These are phyloP conservation scores for Pardalotus punctatus DNA, from an alignment of 2,113 vertebrate genomes.

Conservation along the genomic window DNA sequence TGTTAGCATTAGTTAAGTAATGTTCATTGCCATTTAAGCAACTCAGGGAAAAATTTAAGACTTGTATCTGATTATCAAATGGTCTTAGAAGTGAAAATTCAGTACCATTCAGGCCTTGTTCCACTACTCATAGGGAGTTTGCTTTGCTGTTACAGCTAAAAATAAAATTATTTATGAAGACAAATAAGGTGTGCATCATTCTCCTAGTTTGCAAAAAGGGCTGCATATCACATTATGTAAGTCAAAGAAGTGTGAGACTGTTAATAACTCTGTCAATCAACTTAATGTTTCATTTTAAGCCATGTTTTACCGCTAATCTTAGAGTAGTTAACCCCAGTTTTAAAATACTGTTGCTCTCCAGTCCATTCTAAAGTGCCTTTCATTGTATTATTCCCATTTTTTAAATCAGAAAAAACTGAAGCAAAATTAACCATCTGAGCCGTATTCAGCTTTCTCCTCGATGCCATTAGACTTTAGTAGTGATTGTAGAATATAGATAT, in stretches of 20 bases:
- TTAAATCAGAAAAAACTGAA: neutral
- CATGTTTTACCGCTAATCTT: neutral
- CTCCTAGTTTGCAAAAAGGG: neutral
- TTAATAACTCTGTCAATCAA: neutral
- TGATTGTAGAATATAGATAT: too few relatives aligned
- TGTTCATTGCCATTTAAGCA: constrained; percentile 45
- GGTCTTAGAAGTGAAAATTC: constrained; percentile 25
- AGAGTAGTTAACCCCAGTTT: neutral
- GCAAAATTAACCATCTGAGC: neutral
- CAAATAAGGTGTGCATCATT: neutral
- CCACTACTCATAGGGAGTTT: neutral
- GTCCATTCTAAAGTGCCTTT: neutral
- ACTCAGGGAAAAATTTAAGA: neutral
- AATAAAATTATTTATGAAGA: neutral
- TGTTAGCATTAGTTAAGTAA: constrained; percentile 49
- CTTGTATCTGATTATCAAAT: neutral
- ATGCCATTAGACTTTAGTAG: neutral
- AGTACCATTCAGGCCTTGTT: neutral
- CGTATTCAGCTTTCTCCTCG: neutral
- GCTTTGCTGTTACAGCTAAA: neutral
- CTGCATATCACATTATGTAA: neutral
- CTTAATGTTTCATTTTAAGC: neutral
- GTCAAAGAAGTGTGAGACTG: neutral
- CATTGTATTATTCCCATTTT: neutral
- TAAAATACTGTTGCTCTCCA: neutral